Base-by-base conservation (phyloP, 2,797 vertebrate genomes). In the Allobates femoralis region DNA sequence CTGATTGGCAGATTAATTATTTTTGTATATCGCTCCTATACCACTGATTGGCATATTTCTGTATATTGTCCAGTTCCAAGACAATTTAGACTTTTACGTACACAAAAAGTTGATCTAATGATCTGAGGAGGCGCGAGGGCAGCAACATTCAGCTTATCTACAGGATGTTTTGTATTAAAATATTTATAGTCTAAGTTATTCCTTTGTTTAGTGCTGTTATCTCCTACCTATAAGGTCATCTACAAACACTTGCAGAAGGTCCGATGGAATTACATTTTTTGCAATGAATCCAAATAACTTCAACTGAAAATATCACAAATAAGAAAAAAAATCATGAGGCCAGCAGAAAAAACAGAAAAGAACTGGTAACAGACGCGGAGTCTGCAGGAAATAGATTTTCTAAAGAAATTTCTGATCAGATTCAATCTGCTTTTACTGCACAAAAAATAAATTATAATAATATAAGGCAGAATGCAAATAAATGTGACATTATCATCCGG, bases 401-500 rank as follows among this genome's bases (percentile, higher is more conserved):
- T 81, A 91, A 91, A 60, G 46, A 60, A 60, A 50, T 30, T 91
- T 89, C 89, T 90, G 53, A 90, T 90, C 90, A 89, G 90, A 73
- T 89, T 51, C 77, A 81, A n/a, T 87, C 79, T 90, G 90, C 88
- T 91, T 83, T 87, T 84, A 84, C 84, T 86, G 85, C 86, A 88
- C 53, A 87, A 34, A 37, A 26, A 67, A n/a, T n/a, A 73, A 14
- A 74, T 10, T 15, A 53, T 15, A 15, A 53, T 15, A 81, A 86
- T 74, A 15, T 32, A 87, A 74, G 74, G 32, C 62, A 79, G 81
- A 90, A 89, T 90, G 83, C 85, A 90, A 90, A 89, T 89, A n/a
- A 74, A 37, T 77, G 75, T 85, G 58, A 85, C 89, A 90, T 93
- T 91, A 92, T 86, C 90, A 90, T 92, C 89, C 90, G 86, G 81